phyloP scores from a whole-genome alignment of 2,888 invertebrate genomes.

The Phengaris alcon region DNA sequence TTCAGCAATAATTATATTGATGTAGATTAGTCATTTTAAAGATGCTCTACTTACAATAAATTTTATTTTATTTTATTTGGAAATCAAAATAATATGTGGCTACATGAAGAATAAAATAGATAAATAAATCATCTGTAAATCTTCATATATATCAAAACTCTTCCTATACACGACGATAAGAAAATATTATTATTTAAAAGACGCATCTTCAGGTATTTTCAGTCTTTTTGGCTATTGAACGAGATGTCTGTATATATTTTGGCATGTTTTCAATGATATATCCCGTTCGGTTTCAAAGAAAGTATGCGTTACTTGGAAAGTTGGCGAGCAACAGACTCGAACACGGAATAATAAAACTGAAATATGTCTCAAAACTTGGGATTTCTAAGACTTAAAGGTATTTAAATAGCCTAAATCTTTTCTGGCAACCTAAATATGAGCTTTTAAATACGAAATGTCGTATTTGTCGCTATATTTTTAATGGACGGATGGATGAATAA shows the following conservation, averaged over 20 bases:
- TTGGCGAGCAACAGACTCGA: neutral
- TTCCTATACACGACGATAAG: no score
- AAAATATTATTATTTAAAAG: no score
- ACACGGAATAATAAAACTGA: conserved; percentile 12
- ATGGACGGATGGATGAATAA: no score
- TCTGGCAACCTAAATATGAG: no score
- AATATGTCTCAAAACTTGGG: neutral
- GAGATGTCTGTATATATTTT: conserved; percentile 28
- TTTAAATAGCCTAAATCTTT: neutral
- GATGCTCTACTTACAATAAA: neutral
- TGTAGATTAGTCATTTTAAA: neutral
- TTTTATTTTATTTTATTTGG: neutral
- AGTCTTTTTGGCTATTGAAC: neutral
- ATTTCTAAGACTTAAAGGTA: neutral
- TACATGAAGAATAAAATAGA: no score
- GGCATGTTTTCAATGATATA: conserved; percentile 32
- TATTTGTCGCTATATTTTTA: no score
- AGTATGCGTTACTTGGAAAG: neutral
- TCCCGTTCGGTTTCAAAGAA: conserved; percentile 20
- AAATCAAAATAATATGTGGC: no score
- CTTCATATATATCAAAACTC: no score
- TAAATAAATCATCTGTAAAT: no score
- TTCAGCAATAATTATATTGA: neutral
- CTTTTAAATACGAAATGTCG: no score
- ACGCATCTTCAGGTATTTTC: neutral